Base-by-base conservation (phyloP, 2,113 vertebrate species). In the Lophius piscatorius region DNA sequence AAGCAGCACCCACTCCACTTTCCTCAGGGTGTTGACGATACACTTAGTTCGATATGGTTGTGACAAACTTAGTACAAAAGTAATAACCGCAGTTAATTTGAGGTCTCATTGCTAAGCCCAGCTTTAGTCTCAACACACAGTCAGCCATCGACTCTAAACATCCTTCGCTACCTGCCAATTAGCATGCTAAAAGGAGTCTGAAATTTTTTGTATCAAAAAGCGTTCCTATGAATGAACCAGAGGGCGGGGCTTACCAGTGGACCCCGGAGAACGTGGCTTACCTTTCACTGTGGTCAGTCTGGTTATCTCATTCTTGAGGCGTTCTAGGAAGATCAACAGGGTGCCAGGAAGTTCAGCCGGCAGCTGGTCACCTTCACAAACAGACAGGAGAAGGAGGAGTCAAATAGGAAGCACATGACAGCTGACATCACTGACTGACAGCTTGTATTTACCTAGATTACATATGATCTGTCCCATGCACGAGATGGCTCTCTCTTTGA, bases 381-480 rank as follows among this genome's bases (percentile, higher is more conserved):
- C 92, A 80, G 2, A 50, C 11, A 20, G 13, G 2, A 31, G 20
- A 2, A 13, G 2, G 18, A 34, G 4, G 18, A 1, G 18, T 52
- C 16, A 20, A 28, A 39, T 21, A n/a, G 8, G 5, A 61, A 44
- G 42, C 8, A 3, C 5, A 9, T 9, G 10, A 22, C 2, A 8
- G 16, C 14, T 6, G 38, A 49, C 7, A 13, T 45, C 39, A 35
- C 21, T 12, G 81, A 70, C 91, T 88, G 63, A 84, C 46, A 20
- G 92, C 89, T 36, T 92, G 73, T 87, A 89, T 81, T 98, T 94
- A 83, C 97, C 97, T 48, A 99, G 92, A 81, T 95, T 99, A 83
- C 97, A 98, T 86, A 99, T 98, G 16, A 99, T 98, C 81, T 99
- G 97, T 29, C 97, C 97, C 96, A 98, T 99, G 68, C 97, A 99